These are phyloP conservation scores for Coreoperca whiteheadi DNA, from an alignment of 2,113 vertebrate genomes.

Conservation along the genomic window DNA sequence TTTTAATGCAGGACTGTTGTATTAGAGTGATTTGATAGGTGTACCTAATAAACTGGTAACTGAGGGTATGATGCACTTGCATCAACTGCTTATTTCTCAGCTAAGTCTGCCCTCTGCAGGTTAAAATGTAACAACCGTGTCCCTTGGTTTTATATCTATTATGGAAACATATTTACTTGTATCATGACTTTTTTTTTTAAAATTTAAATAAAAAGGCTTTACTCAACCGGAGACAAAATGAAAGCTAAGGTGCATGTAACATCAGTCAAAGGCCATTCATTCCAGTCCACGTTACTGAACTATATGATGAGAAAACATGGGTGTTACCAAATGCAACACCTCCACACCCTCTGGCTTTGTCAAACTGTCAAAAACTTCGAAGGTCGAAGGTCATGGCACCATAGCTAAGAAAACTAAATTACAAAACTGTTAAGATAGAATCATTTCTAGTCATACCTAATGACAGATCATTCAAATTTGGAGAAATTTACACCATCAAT, in stretches of 20 bases:
- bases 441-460: neutral
- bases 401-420: too few relatives aligned
- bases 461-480: neutral
- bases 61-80: too few relatives aligned
- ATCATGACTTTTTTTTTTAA: neutral
- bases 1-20: neutral
- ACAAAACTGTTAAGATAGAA: neutral
- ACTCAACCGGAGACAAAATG: neutral
- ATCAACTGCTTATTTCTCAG: conserved; percentile 29
- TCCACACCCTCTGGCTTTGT: too few relatives aligned
- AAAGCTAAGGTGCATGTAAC: neutral
- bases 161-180: neutral
- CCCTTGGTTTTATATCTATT: neutral
- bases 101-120: conserved; percentile 82
- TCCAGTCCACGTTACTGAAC: neutral
- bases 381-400: neutral
- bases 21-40: neutral
- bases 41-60: conserved; percentile 15
- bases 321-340: neutral
- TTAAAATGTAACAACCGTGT: neutral
- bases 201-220: neutral
- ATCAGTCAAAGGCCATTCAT: neutral
- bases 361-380: neutral
- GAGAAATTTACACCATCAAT: neutral
- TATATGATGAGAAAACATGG: neutral